phyloP scores from a whole-genome alignment of 2,113 vertebrate genomes.

The Silurus asotus region DNA sequence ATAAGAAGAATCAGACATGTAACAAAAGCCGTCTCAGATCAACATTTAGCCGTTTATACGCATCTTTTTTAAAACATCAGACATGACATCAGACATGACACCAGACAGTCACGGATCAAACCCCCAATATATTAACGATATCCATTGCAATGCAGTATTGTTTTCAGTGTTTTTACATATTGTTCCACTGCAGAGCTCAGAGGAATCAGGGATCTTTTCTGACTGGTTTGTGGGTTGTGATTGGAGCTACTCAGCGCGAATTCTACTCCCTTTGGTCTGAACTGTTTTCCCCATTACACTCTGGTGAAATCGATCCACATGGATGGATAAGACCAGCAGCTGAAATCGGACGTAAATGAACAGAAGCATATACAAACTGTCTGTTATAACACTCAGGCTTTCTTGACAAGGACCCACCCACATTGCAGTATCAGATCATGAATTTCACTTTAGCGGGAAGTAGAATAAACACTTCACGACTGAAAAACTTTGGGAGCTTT shows the following conservation, averaged over 20 bases:
- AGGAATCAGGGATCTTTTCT: slow-evolving; percentile 5
- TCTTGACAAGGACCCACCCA: not conserved
- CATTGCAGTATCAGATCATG: not conserved
- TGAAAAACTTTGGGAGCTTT: not conserved
- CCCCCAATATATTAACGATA: not conserved
- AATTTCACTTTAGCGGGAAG: not conserved
- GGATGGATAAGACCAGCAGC: not conserved
- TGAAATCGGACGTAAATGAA: slow-evolving; percentile 1
- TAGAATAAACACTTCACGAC: not conserved
- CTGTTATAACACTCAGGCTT: not conserved
- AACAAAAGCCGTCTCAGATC: not conserved
- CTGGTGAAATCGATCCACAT: slow-evolving; percentile 2
- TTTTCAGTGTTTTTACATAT: not conserved
- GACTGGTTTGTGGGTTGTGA: slow-evolving; percentile 36
- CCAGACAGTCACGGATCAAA: not conserved
- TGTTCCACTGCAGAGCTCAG: not conserved
- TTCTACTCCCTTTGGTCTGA: slow-evolving; percentile 1
- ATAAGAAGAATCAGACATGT: not conserved
- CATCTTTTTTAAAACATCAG: not conserved
- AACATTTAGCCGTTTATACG: not conserved
- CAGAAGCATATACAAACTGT: slow-evolving; percentile 6
- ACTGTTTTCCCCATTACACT: slow-evolving; percentile 38
- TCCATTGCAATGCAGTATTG: slow-evolving; percentile 31
- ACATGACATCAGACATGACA: not conserved
- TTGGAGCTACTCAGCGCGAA: not conserved